Base-by-base conservation (phyloP, 2,888 invertebrate genomes). In the Molanna angustata region DNA sequence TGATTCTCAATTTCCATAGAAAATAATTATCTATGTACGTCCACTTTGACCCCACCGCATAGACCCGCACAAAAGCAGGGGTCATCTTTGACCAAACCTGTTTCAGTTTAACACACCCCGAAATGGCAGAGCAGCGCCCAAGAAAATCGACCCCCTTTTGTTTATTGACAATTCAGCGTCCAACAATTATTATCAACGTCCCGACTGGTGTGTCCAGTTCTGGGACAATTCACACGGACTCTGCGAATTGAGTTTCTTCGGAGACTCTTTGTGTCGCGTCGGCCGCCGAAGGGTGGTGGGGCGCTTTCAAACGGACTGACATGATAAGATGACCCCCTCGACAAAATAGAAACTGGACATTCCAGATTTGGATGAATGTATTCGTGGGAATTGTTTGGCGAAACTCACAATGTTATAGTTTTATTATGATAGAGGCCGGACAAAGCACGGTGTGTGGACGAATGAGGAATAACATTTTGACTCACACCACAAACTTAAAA, bases 281-380 rank as follows among this genome's bases (percentile, higher is more conserved):
- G 18, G 37, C n/a, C n/a, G 43, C 46, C 43, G 22, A 43, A 31
- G 44, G 52, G 31, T 43, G 39, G n/a, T n/a, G n/a, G n/a, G 48
- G 40, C 43, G 35, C 21, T 48, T 48, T 49, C 45, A 49, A 21
- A 32, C 39, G 45, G 21, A 49, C 17, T 51, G 54, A 57, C 54
- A 57, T 57, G 57, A 57, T 57, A 57, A 57, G 57, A 57, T 57
- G 57, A 57, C 57, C 57, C 56, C 48, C 32, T 41, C 41, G 42
- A 17, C 32, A 13, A 6, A 35, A 31, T 16, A 22, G 18, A 45
- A 54, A 57, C 57, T 54, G 57, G 57, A 57, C 53, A 48, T 49
- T 54, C 57, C 40, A 19, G 57, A 57, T 54, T 20, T 41, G 20
- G 32, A 49, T 54, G 52, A 49, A 7, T 19, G 54, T 53, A 44